Evolutionary conservation across 2,113 vertebrate genomes (phyloP).

Genomic region (Myxocyprinus asiaticus): DNA sequence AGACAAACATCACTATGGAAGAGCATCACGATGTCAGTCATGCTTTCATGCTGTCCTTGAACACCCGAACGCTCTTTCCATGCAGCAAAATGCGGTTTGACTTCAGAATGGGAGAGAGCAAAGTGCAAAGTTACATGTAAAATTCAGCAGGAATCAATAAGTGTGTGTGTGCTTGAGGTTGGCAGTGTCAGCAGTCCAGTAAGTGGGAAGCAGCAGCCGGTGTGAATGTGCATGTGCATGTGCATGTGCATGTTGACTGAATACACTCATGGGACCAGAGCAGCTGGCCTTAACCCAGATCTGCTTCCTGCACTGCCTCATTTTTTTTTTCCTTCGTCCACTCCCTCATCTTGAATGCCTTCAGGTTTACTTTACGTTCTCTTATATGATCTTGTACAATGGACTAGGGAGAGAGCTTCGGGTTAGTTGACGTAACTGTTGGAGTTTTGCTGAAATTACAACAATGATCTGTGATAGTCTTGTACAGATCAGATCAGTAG

Average conservation of each 20-base stretch:
- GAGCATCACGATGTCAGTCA: no score
- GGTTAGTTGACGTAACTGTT: no score
- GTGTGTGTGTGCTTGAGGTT: neutral
- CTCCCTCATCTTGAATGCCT: neutral
- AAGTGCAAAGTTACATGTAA: no score
- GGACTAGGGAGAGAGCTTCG: no score
- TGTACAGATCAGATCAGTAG: no score
- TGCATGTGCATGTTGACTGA: slow-evolving; percentile 23
- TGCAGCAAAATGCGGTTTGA: no score
- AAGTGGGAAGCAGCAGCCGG: slow-evolving; percentile 14
- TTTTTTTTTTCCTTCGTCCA: slow-evolving; percentile 1
- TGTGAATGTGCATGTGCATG: neutral
- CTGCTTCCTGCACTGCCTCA: neutral
- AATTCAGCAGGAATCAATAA: slow-evolving; percentile 20
- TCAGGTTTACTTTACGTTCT: neutral
- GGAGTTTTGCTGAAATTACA: no score
- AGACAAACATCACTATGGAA: no score
- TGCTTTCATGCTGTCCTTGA: no score
- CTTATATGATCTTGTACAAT: neutral
- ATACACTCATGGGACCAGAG: slow-evolving; percentile 32
- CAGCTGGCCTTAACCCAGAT: neutral
- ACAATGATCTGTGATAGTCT: no score
- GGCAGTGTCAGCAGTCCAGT: slow-evolving; percentile 7
- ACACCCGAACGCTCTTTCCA: no score
- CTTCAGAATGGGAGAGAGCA: no score